A percentile compares a stretch with the other conserved stretches of the same genome.
These are phyloP conservation scores for Yponomeuta sedellus DNA, from an alignment of 2,888 invertebrate genomes.

Conservation along the genomic window DNA sequence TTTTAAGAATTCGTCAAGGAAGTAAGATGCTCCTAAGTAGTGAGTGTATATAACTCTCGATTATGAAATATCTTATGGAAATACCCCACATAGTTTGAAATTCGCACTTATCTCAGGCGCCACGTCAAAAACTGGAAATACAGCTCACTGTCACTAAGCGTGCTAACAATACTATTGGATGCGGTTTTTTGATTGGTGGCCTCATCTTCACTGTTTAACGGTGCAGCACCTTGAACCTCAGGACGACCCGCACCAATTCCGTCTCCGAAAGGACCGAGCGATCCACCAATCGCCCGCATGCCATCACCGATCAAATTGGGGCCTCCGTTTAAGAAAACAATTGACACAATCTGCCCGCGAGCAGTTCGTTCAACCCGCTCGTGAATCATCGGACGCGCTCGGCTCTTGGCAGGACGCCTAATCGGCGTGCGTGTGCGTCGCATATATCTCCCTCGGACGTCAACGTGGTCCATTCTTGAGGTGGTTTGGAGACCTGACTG, in stretches of 20 bases:
- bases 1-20: too few relatives aligned
- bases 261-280: slow-evolving; percentile 31
- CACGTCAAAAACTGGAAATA: too few relatives aligned
- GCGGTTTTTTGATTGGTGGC: too few relatives aligned
- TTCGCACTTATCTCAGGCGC: too few relatives aligned
- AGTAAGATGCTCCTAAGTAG: too few relatives aligned
- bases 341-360: slow-evolving; percentile 51
- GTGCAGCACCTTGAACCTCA: too few relatives aligned
- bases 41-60: too few relatives aligned
- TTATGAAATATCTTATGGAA: too few relatives aligned
- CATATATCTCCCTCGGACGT: slow-evolving; percentile 65
- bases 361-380: slow-evolving; percentile 57
- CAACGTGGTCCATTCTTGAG: slow-evolving; percentile 68
- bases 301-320: slow-evolving; percentile 19
- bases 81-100: too few relatives aligned
- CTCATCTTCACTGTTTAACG: too few relatives aligned
- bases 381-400: slow-evolving; percentile 58
- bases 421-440: slow-evolving; percentile 62
- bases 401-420: slow-evolving; percentile 66
- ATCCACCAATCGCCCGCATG: slow-evolving; percentile 49
- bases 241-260: slow-evolving; percentile 16
- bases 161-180: too few relatives aligned
- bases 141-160: too few relatives aligned
- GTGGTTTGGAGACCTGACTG: slow-evolving; percentile 57
- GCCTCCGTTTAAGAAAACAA: slow-evolving; percentile 66